These are phyloP conservation scores for Xanthorhoe spadicearia DNA, from an alignment of 2,888 invertebrate species.

Conservation along the genomic window DNA sequence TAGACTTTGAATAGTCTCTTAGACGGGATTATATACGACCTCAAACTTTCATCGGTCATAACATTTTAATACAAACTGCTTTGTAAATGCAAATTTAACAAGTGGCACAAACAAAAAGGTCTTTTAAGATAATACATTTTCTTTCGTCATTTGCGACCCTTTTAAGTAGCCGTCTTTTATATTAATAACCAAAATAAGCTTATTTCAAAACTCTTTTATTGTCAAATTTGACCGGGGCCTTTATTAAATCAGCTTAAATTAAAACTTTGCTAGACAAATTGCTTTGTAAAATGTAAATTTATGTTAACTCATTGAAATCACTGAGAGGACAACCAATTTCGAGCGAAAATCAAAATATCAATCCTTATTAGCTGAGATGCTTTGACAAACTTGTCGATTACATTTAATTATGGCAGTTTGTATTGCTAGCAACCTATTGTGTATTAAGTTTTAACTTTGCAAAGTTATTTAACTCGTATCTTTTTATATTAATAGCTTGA, in stretches of 20 bases:
- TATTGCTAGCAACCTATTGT: no score
- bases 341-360: slow-evolving; percentile 32
- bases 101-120: slow-evolving; percentile 4
- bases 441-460: no score
- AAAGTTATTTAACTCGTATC: no score
- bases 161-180: slow-evolving; percentile 1
- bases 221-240: slow-evolving; percentile 30
- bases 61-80: slow-evolving; percentile 10
- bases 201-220: slow-evolving; percentile 31
- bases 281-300: slow-evolving; percentile 39
- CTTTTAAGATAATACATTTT: slow-evolving; percentile 2
- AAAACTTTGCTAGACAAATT: slow-evolving; percentile 37
- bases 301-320: slow-evolving; percentile 37
- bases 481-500: no score
- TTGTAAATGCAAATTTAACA: slow-evolving; percentile 9
- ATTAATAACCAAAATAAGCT: slow-evolving; percentile 31
- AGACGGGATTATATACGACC: slow-evolving; percentile 1
- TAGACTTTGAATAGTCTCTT: background rate
- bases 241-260: slow-evolving; percentile 38
- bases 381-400: slow-evolving; percentile 3
- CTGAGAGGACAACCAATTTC: slow-evolving; percentile 32
- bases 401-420: background rate
- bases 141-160: slow-evolving; percentile 15
- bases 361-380: slow-evolving; percentile 19
- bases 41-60: background rate